Evolutionary conservation across 2,113 vertebrate genomes (phyloP).

Genomic region (Coptodon rendalli): DNA sequence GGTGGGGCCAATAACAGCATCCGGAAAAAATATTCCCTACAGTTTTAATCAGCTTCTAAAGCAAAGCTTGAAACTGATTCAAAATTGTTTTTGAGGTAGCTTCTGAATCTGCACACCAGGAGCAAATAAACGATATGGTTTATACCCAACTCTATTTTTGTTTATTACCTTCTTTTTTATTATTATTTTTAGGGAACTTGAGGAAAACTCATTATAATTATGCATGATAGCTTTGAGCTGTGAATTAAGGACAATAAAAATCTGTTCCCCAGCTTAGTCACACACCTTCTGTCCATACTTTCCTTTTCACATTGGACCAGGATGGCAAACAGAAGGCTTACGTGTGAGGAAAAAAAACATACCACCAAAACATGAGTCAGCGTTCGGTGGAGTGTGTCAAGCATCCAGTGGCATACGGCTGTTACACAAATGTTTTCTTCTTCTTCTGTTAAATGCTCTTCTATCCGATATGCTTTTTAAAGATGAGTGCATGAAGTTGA

Average conservation of each 20-base stretch:
- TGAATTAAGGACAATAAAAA: not conserved
- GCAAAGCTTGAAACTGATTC: not conserved
- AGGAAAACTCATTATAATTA: not conserved
- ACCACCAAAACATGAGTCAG: conserved; percentile 34
- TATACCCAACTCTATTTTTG: not conserved
- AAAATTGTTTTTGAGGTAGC: not conserved
- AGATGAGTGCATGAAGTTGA: not conserved
- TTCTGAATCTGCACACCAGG: not conserved
- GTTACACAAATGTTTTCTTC: not conserved
- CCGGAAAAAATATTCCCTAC: not conserved
- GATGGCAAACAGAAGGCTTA: not conserved
- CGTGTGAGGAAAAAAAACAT: not conserved
- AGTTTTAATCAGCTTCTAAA: not conserved
- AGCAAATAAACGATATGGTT: not conserved
- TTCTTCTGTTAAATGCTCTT: not conserved
- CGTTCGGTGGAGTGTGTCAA: not conserved
- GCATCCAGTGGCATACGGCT: conserved; percentile 2
- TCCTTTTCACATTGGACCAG: not conserved
- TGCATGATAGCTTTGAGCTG: not conserved
- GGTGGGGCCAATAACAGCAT: not conserved
- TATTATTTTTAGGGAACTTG: not conserved
- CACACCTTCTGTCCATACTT: not conserved
- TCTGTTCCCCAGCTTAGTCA: not conserved
- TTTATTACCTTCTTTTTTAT: not conserved
- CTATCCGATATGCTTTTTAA: not conserved